Conservation (phyloP, 1,140 invertebrate species). For the Drosophila setifemur region DNA sequence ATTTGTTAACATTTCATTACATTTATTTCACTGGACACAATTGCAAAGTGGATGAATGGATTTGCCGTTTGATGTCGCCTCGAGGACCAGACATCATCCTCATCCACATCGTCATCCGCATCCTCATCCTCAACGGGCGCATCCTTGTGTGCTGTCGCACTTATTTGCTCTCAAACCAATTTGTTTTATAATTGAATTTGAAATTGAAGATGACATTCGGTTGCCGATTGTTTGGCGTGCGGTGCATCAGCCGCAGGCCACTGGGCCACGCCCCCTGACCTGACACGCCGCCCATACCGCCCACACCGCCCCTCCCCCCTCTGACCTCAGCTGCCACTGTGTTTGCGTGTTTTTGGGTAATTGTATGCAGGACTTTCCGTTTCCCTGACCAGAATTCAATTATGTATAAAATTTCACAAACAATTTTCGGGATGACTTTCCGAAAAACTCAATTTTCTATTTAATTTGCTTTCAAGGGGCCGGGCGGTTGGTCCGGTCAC, state of each 20-base stretch:
- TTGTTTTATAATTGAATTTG: slow-evolving; percentile 83
- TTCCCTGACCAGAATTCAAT: slow-evolving; percentile 76
- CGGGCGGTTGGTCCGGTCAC: slow-evolving; percentile 54
- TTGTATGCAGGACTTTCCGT: slow-evolving; percentile 50
- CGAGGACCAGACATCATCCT: slow-evolving; percentile 21
- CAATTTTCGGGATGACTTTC: slow-evolving; percentile 64
- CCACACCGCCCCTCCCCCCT: neutral
- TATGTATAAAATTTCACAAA: slow-evolving; percentile 82
- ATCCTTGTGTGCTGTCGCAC: slow-evolving; percentile 34
- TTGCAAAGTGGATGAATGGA: slow-evolving; percentile 78
- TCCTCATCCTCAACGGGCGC: neutral
- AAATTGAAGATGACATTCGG: slow-evolving; percentile 82
- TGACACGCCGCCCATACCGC: no score
- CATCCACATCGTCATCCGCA: neutral
- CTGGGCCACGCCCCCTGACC: slow-evolving; percentile 7
- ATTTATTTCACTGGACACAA: slow-evolving; percentile 79
- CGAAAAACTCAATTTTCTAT: slow-evolving; percentile 77
- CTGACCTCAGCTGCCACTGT: slow-evolving; percentile 67
- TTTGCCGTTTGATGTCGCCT: slow-evolving; percentile 71
- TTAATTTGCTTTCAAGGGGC: slow-evolving; percentile 80
- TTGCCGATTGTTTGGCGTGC: slow-evolving; percentile 75
- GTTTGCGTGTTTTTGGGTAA: slow-evolving; percentile 58
- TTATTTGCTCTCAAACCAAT: slow-evolving; percentile 79
- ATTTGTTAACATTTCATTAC: slow-evolving; percentile 82
- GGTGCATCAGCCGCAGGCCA: slow-evolving; percentile 70